Percentiles rank a stretch among this genome's conserved stretches.
Evolutionary conservation across 2,888 invertebrate genomes (phyloP).

Genomic region (Meliscaeva auricollis): DNA sequence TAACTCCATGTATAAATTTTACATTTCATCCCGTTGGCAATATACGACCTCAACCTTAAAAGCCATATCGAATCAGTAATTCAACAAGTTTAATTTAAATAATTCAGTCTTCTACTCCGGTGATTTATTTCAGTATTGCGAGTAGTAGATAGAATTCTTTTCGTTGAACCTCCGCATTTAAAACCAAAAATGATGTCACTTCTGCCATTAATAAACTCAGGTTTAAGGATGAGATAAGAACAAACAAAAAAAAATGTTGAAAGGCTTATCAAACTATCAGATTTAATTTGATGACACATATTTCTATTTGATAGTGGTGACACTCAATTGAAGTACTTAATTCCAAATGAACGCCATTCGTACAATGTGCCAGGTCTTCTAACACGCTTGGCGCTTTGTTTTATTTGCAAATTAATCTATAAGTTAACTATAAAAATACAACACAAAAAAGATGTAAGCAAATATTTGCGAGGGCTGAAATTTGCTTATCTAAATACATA

Average conservation of each 20-base stretch:
- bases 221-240: too few species aligned
- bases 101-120: too few species aligned
- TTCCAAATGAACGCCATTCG: background rate
- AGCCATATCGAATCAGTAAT: too few species aligned
- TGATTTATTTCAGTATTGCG: too few species aligned
- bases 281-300: background rate
- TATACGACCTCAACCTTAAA: too few species aligned
- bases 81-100: too few species aligned
- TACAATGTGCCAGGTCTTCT: background rate
- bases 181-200: background rate
- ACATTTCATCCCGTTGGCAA: too few species aligned
- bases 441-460: background rate
- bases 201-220: background rate
- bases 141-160: too few species aligned
- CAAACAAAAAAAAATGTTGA: background rate
- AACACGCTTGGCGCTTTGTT: background rate
- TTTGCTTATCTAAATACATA: background rate
- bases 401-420: constrained; percentile 2
- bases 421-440: background rate
- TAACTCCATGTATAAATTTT: too few species aligned
- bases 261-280: background rate
- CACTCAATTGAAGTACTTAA: background rate
- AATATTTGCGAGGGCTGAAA: background rate
- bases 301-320: background rate
- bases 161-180: background rate